Evolutionary conservation across 2,888 invertebrate genomes (phyloP).

Genomic region (Rhopalosiphum nymphaeae): DNA sequence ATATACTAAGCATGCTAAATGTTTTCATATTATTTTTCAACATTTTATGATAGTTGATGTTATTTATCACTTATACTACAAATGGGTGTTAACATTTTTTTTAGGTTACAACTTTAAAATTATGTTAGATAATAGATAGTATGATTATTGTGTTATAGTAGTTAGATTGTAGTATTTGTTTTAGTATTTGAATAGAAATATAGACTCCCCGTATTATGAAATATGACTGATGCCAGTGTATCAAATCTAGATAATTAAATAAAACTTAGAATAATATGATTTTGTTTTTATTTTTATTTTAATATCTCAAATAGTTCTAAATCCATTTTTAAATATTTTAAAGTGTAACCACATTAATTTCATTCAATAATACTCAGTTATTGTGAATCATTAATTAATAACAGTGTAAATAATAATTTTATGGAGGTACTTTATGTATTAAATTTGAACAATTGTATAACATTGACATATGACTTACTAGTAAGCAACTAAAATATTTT

Average conservation of each 20-base stretch:
- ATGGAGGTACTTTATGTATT: background rate
- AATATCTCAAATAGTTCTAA: background rate
- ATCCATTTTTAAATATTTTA: background rate
- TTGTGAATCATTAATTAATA: background rate
- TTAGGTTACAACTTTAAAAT: background rate
- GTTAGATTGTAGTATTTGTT: conserved; percentile 23
- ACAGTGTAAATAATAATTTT: background rate
- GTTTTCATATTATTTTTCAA: background rate
- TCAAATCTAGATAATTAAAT: background rate
- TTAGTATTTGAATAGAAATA: conserved; percentile 9
- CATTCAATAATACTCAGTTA: background rate
- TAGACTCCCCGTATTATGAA: background rate
- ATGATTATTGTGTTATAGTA: background rate
- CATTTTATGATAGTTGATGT: background rate
- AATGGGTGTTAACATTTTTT: background rate
- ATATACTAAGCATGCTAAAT: conserved; percentile 30
- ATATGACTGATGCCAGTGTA: background rate
- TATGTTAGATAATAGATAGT: background rate
- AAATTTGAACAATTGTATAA: background rate
- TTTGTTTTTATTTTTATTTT: conserved; percentile 9
- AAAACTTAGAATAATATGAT: background rate
- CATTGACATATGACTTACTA: background rate
- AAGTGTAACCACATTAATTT: background rate
- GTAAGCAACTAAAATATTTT: background rate
- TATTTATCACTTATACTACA: background rate